Conservation (phyloP, 2,888 invertebrate species). For the Trichopoda pennipes region DNA sequence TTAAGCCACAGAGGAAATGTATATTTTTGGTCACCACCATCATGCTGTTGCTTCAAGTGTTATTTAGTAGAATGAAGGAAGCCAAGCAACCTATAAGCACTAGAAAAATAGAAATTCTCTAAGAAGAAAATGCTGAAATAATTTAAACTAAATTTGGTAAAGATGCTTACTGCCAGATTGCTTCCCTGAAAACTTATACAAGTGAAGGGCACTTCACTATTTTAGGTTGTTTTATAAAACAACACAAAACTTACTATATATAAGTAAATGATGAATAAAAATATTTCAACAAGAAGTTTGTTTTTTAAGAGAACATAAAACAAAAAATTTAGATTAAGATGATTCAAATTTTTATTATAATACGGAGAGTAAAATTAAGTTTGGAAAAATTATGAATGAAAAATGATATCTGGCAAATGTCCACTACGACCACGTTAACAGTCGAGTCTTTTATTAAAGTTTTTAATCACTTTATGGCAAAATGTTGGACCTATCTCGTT, state of each 20-base stretch:
- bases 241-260: conserved; percentile 35
- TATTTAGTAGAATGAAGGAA: conserved; percentile 7
- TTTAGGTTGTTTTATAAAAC: background rate
- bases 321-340: too few relatives aligned
- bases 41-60: conserved; percentile 34
- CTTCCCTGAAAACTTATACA: background rate
- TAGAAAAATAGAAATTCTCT: conserved; percentile 40
- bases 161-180: background rate
- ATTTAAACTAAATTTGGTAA: conserved; percentile 20
- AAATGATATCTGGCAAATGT: too few relatives aligned
- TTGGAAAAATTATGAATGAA: too few relatives aligned
- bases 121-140: conserved; percentile 14
- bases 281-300: too few relatives aligned
- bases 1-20: conserved; percentile 60
- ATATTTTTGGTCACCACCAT: conserved; percentile 40
- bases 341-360: too few relatives aligned
- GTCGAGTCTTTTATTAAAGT: too few relatives aligned
- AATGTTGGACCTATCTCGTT: too few relatives aligned
- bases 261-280: conserved; percentile 35
- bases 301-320: too few relatives aligned
- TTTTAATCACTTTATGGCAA: too few relatives aligned
- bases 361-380: too few relatives aligned
- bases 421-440: too few relatives aligned
- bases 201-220: background rate
- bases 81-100: conserved; percentile 6